Evolutionary conservation across 1,140 invertebrate genomes (phyloP), one percentile per base, ranked within the genome.

Genomic region (Dendroctonus ponderosae): DNA sequence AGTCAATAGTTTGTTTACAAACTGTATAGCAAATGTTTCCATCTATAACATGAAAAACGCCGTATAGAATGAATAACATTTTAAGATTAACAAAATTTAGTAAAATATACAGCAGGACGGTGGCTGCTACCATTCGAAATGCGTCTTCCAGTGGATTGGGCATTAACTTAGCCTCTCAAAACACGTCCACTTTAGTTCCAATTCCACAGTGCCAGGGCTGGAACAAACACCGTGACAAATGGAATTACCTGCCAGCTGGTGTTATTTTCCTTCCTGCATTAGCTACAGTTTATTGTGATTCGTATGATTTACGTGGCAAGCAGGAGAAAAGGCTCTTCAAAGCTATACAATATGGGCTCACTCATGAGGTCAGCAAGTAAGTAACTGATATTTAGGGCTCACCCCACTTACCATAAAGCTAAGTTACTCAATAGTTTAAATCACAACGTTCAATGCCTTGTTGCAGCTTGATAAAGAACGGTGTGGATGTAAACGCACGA

Each of bases 341-440:
- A 71, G 85, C 87, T 58, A 85, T 85, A 7, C 83, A 86, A 72
- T 80, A 82, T 78, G 88, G 87, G 46, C 82, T 86, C 75, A 76
- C 84, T 44, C 73, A 80, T 69, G 86, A 89, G 76, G 71, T 90
- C 43, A 80, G 74, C 72, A 83, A 78, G 86, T 87, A 83, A 77
- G 74, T 77, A 48, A 48, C 11, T 5, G 0, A 48, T 48, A 6
- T 48, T 11, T 48, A 7, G 0, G 5, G 1, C 14, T 11, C 8
- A 14, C 11, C 11, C 14, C 8, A 14, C 11, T 48, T 48, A n/a
- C 5, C 46, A n/a, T 48, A n/a, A 5, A n/a, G 46, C 5, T 5
- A 14, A 48, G 5, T n/a, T 48, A 7, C 14, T 7, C 46, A 5
- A 7, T 6, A 48, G 11, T n/a, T n/a, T 48, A 7, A n/a, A 11